Evolutionary conservation across 2,888 invertebrate species (phyloP), one percentile per base, ranked within the genome.

Genomic region (Cheilosia scutellata): DNA sequence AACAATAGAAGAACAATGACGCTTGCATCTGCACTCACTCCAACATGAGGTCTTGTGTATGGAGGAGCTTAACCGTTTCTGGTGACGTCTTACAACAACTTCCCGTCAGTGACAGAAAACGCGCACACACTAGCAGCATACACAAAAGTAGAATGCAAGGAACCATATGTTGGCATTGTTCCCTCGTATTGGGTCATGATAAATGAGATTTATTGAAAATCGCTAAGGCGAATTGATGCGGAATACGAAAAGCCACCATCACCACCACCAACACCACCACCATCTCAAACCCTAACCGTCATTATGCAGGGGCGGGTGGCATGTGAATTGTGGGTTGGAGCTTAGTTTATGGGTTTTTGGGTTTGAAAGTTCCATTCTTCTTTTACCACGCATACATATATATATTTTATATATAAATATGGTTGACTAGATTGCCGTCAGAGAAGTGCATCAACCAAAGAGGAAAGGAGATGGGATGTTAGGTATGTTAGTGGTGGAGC

Each of bases 151-250:
- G 47, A 63, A 68, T 71, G 49, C 82, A 86, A 71, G 76, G 62
- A 82, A 62, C 76, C 82, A 82, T 77, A 58, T 86, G 76, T 79
- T 83, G 72, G 82, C 72, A 77, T 86, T 86, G 86, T 86, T 86
- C 77, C 37, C 42, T 66, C 86, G 86, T 84, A 87, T 82, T 88
- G 82, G 84, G 78, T 82, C 78, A 84, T 88, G 88, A 88, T 88
- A 88, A 88, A 88, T 87, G 88, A 87, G 82, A 82, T 88, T 88
- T 88, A 88, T 88, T 88, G 88, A 88, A 88, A 88, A 87, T 88
- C 84, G 87, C 83, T 84, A 77, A 80, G 77, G 87, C 87, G 88
- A 88, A 88, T 88, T 88, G 88, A 88, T 84, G 84, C 70, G 57
- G 75, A 78, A 78, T 82, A 65, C 57, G 55, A 27, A 82, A 76